phyloP scores from a whole-genome alignment of 2,888 invertebrate genomes.

The Sinentomon sp. region DNA sequence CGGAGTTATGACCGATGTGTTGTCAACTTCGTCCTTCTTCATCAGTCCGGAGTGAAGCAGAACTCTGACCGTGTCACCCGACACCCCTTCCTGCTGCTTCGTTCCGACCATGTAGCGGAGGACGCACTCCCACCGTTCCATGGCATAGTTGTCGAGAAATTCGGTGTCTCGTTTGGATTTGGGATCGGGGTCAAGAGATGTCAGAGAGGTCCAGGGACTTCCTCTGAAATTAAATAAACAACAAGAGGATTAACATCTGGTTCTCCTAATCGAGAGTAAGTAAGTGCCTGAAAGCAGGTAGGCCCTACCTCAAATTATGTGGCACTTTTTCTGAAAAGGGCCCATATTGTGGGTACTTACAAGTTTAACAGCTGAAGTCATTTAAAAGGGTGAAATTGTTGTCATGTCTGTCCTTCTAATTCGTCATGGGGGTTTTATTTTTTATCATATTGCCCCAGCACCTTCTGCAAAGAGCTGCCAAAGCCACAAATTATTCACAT shows the following conservation, averaged over 20 bases:
- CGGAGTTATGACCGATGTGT: slow-evolving; percentile 62
- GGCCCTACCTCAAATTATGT: too few species aligned
- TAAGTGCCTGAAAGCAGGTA: not conserved
- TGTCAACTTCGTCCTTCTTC: slow-evolving; percentile 42
- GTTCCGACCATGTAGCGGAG: slow-evolving; percentile 84
- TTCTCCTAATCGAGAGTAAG: not conserved
- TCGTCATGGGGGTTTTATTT: too few species aligned
- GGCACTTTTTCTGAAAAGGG: too few species aligned
- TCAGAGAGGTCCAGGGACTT: slow-evolving; percentile 62
- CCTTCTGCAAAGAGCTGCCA: too few species aligned
- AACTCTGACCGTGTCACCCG: slow-evolving; percentile 77
- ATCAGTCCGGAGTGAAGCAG: slow-evolving; percentile 76
- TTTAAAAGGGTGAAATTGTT: too few species aligned
- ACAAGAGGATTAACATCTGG: slow-evolving; percentile 1
- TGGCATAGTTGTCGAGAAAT: slow-evolving; percentile 68
- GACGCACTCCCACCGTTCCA: slow-evolving; percentile 87
- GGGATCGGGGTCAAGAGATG: slow-evolving; percentile 52
- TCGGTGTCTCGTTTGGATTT: slow-evolving; percentile 34
- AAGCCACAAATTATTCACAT: too few species aligned
- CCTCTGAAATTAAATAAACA: slow-evolving; percentile 27
- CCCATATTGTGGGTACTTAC: too few species aligned
- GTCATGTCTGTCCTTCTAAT: too few species aligned
- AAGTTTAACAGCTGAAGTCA: too few species aligned
- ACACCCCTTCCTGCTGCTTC: slow-evolving; percentile 60
- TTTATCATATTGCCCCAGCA: too few species aligned